These are phyloP conservation scores for Bombus polaris DNA, from an alignment of 1,140 invertebrate genomes.

Conservation along the genomic window DNA sequence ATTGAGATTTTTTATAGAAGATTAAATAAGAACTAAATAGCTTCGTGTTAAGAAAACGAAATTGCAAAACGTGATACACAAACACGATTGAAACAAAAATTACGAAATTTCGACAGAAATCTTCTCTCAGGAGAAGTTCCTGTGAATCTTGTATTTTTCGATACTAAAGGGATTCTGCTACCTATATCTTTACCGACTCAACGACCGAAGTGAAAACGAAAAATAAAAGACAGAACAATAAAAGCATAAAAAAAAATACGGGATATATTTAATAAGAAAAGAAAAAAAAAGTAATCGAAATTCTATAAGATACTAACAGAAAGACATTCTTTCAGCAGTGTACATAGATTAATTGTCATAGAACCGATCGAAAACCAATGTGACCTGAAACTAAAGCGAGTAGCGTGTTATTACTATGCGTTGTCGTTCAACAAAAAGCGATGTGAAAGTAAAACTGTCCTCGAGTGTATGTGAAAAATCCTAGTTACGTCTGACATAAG, in stretches of 20 bases:
- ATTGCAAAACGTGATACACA: background rate
- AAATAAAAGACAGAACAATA: background rate
- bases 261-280: background rate
- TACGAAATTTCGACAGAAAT: background rate
- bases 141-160: background rate
- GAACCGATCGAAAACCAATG: slow-evolving; percentile 37
- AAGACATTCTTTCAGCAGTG: slow-evolving; percentile 7
- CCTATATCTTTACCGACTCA: background rate
- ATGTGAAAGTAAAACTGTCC: slow-evolving; percentile 23
- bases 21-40: background rate
- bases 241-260: background rate
- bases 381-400: slow-evolving; percentile 37
- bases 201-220: background rate
- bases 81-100: background rate
- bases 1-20: background rate
- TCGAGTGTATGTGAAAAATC: slow-evolving; percentile 8
- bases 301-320: background rate
- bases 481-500: slow-evolving; percentile 5
- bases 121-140: background rate
- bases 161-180: background rate
- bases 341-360: slow-evolving; percentile 36
- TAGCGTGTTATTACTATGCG: slow-evolving; percentile 14
- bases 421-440: background rate
- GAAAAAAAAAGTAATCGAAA: background rate
- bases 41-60: background rate